These are phyloP conservation scores for Phalangium opilio DNA, from an alignment of 2,888 invertebrate species.

Conservation along the genomic window DNA sequence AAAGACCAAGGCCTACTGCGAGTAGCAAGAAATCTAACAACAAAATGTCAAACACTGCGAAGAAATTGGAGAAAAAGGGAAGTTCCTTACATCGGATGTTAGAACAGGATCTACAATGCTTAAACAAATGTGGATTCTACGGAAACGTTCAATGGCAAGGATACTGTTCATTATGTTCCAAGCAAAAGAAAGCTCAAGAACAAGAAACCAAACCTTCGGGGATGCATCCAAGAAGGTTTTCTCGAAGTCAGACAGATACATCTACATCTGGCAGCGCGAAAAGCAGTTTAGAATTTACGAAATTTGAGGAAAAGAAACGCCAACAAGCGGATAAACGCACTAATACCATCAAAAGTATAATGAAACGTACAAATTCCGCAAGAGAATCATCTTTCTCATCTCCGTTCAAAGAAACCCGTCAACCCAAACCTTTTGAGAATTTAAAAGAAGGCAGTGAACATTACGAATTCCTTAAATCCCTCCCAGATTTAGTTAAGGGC, in stretches of 20 bases:
- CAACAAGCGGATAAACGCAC: constrained; percentile 62
- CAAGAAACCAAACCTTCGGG: not conserved
- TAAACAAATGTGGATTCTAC: not conserved
- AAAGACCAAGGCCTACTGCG: too few species aligned
- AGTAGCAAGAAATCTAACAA: too few species aligned
- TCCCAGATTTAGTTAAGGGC: constrained; percentile 27
- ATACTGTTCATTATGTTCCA: not conserved
- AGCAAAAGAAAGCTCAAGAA: not conserved
- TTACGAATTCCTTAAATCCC: constrained; percentile 3
- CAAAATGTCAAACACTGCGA: too few species aligned
- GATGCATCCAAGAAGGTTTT: too few species aligned
- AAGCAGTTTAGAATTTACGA: too few species aligned
- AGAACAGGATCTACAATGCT: not conserved
- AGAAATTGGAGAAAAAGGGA: too few species aligned
- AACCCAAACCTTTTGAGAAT: not conserved
- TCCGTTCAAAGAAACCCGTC: too few species aligned
- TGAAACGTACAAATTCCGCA: constrained; percentile 42
- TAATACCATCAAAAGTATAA: constrained; percentile 57
- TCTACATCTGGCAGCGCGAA: too few species aligned
- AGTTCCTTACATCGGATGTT: not conserved
- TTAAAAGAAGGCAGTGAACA: constrained; percentile 3
- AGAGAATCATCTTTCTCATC: too few species aligned
- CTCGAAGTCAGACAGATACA: too few species aligned
- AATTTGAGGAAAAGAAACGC: constrained; percentile 71
- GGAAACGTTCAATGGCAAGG: not conserved